Evolutionary conservation across 2,113 vertebrate species (phyloP).

Genomic region (Lamprotornis superbus): DNA sequence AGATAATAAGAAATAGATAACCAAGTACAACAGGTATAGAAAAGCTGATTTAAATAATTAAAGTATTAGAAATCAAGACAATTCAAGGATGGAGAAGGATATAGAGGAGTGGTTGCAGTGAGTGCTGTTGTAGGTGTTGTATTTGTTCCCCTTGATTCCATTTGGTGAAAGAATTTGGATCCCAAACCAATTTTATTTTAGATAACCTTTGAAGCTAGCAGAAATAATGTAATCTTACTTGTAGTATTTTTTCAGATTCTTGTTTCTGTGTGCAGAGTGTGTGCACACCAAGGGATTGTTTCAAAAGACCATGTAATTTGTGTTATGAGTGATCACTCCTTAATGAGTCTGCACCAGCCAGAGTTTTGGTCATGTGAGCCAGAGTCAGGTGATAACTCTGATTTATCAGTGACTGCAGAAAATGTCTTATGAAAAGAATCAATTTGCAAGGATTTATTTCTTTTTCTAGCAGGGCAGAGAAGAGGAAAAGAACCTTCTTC

Average conservation of each 20-base stretch:
- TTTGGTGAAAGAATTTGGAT: neutral
- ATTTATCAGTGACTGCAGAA: neutral
- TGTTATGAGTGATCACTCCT: neutral
- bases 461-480: conserved; percentile 81
- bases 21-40: neutral
- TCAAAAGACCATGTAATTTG: neutral
- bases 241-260: neutral
- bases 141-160: accelerated
- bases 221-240: too few species aligned
- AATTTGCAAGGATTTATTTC: neutral
- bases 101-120: accelerated
- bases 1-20: neutral
- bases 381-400: neutral
- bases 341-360: neutral
- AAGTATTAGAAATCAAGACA: neutral
- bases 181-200: neutral
- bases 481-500: conserved; percentile 88
- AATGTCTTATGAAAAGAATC: neutral
- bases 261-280: neutral
- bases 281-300: neutral
- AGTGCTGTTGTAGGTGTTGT: neutral
- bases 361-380: neutral
- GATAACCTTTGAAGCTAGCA: too few species aligned
- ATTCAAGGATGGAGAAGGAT: neutral
- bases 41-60: neutral